These are phyloP conservation scores for Regulus satrapa DNA, from an alignment of 2,113 vertebrate species.

Conservation along the genomic window DNA sequence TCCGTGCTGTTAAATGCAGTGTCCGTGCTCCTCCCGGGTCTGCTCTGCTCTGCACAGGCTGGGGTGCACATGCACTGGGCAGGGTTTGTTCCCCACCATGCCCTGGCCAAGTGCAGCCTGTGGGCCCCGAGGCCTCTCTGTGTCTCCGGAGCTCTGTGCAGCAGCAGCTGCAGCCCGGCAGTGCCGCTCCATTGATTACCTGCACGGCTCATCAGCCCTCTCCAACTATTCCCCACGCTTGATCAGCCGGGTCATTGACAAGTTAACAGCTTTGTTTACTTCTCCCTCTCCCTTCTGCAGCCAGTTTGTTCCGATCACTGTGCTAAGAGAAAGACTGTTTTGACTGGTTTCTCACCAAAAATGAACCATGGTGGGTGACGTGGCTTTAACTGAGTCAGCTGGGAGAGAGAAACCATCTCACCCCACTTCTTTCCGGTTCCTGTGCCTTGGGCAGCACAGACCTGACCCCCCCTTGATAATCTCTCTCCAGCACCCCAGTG, in stretches of 20 bases:
- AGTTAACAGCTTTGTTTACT: constrained; percentile 44
- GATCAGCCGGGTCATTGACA: constrained; percentile 22
- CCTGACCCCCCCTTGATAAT: neutral
- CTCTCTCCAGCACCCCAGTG: fast-evolving
- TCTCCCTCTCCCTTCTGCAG: neutral
- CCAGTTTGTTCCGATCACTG: neutral
- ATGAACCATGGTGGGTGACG: neutral
- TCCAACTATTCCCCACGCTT: neutral
- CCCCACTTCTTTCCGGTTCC: neutral
- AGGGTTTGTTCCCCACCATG: fast-evolving
- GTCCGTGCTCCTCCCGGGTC: fast-evolving
- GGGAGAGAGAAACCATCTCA: neutral
- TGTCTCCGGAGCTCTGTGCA: fast-evolving
- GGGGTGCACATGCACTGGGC: fast-evolving
- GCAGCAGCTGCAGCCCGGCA: neutral
- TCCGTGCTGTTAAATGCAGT: neutral
- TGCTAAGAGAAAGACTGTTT: neutral
- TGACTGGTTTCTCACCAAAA: neutral
- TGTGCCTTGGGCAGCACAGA: neutral
- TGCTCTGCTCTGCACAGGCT: fast-evolving
- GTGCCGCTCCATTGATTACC: neutral
- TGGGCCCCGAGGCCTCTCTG: fast-evolving
- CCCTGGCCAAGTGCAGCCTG: neutral
- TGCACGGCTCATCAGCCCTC: neutral
- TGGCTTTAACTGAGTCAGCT: neutral